Conservation (phyloP, 2,797 vertebrate species). For the Pogonophryne albipinna region DNA sequence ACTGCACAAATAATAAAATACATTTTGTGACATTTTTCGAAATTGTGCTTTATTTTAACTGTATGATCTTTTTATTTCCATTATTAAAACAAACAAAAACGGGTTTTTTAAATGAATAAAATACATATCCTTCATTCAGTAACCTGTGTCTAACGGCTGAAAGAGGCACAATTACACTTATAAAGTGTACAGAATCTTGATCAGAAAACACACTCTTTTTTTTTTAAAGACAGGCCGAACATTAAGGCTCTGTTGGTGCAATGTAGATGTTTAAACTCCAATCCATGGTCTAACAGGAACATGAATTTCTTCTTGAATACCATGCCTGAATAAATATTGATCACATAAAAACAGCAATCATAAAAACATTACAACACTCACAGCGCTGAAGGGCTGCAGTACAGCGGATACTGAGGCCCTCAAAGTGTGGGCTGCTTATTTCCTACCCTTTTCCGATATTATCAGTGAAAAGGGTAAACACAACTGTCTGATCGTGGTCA, state of each 20-base stretch:
- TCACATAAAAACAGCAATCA: slow-evolving; percentile 31
- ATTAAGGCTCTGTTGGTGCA: slow-evolving; percentile 47
- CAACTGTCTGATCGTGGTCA: neutral
- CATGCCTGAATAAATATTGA: slow-evolving; percentile 42
- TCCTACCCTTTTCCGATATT: neutral
- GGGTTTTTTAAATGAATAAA: slow-evolving; percentile 20
- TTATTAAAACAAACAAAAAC: slow-evolving; percentile 8
- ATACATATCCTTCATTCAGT: neutral
- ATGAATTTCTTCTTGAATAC: slow-evolving; percentile 21
- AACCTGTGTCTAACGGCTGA: slow-evolving; percentile 3
- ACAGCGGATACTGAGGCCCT: slow-evolving; percentile 8
- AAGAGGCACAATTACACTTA: neutral
- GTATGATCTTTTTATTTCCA: neutral
- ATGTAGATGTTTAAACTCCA: slow-evolving; percentile 11
- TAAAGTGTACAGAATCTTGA: slow-evolving; percentile 7
- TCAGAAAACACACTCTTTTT: slow-evolving; percentile 17
- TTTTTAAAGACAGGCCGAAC: slow-evolving; percentile 3
- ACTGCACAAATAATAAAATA: slow-evolving; percentile 31
- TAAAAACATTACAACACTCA: neutral
- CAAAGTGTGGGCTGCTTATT: neutral
- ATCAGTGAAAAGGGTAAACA: neutral
- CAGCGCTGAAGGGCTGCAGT: slow-evolving; percentile 8
- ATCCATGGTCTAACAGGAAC: slow-evolving; percentile 4
- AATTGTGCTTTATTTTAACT: slow-evolving; percentile 50
- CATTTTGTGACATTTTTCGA: slow-evolving; percentile 40